These are phyloP conservation scores for Athripsodes cinereus DNA, from an alignment of 2,888 invertebrate species.

Conservation along the genomic window DNA sequence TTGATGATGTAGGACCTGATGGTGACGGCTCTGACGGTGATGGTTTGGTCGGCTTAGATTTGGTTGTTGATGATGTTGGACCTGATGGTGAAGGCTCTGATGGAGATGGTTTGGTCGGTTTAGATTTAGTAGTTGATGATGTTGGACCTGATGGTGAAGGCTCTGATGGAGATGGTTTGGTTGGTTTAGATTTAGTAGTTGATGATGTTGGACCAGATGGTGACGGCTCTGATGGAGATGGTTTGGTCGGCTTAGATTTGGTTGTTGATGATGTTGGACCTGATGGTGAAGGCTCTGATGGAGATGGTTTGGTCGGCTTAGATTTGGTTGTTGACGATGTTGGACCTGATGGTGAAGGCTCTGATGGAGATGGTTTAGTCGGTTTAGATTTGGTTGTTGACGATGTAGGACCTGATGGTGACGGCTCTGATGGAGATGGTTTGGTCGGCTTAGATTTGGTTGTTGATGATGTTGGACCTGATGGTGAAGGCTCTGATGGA, in stretches of 20 bases:
- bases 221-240: neutral
- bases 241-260: neutral
- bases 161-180: too few species aligned
- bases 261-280: neutral
- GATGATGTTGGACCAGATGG: neutral
- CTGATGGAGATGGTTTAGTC: neutral
- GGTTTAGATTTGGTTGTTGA: neutral
- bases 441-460: too few species aligned
- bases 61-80: neutral
- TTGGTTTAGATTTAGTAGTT: neutral
- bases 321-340: neutral
- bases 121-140: too few species aligned
- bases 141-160: too few species aligned
- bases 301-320: neutral
- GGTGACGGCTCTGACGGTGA: neutral
- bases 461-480: too few species aligned
- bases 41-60: neutral
- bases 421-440: neutral
- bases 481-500: too few species aligned
- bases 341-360: neutral
- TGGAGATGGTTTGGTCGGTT: too few species aligned
- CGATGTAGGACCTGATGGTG: neutral
- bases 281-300: constrained; percentile 32
- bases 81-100: neutral
- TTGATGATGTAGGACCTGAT: neutral